A percentile compares a stretch with the other conserved stretches of the same genome.
Conservation (phyloP, 2,888 invertebrate genomes). For the Hanleya hanleyi region DNA sequence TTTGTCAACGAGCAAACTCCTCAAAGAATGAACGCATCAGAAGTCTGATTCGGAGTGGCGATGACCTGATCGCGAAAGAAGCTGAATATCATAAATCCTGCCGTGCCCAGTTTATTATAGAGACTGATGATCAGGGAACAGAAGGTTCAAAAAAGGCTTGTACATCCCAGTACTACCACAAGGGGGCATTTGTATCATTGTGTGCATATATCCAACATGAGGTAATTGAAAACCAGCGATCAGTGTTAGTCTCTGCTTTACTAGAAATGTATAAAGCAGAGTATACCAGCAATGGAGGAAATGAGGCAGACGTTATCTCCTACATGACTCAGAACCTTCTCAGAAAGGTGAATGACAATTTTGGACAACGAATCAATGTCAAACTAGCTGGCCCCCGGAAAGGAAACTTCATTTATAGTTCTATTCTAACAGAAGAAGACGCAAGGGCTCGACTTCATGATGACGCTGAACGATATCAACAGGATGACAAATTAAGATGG, state of each 20-base stretch:
- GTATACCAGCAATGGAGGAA: slow-evolving; percentile 6
- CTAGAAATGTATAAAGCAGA: slow-evolving; percentile 15
- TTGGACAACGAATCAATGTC: neutral
- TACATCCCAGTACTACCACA: neutral
- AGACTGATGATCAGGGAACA: slow-evolving; percentile 3
- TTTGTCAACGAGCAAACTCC: neutral
- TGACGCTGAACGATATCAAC: neutral
- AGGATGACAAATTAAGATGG: neutral
- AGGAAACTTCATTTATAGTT: slow-evolving; percentile 11
- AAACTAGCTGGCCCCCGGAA: neutral
- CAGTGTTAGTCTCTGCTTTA: neutral
- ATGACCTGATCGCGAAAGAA: slow-evolving; percentile 15
- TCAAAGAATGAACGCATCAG: slow-evolving; percentile 11
- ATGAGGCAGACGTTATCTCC: neutral
- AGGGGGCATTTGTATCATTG: slow-evolving; percentile 8
- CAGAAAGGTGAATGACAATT: slow-evolving; percentile 3
- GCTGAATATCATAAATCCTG: slow-evolving; percentile 16
- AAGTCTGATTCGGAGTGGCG: neutral
- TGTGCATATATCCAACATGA: slow-evolving; percentile 4
- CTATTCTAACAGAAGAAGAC: neutral
- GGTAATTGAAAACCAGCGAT: neutral
- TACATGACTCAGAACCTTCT: neutral
- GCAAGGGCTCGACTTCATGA: slow-evolving; percentile 1
- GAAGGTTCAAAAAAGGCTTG: neutral
- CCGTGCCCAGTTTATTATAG: neutral